Evolutionary conservation across 1,140 invertebrate genomes (phyloP).

Genomic region (Dinoponera quadriceps): DNA sequence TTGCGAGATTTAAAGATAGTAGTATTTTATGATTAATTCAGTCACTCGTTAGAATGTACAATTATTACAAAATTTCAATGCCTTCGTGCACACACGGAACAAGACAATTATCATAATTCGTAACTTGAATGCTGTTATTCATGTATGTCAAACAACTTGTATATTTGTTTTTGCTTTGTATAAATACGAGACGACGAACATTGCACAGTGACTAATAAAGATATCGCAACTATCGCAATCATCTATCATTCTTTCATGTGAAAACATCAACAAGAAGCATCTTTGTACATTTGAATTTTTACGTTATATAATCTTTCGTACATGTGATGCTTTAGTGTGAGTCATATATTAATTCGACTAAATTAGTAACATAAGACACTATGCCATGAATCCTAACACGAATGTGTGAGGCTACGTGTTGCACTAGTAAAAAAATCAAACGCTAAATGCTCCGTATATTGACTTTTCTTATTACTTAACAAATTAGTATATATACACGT

Average conservation of each 20-base stretch:
- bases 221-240: constrained; percentile 68
- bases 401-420: constrained; percentile 22
- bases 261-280: background rate
- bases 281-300: constrained; percentile 50
- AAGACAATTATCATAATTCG: constrained; percentile 70
- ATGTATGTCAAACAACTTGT: constrained; percentile 66
- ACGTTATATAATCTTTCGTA: constrained; percentile 27
- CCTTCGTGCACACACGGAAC: constrained; percentile 63
- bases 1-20: constrained; percentile 59
- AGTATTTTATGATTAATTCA: constrained; percentile 62
- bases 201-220: constrained; percentile 73
- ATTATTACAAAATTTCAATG: constrained; percentile 70
- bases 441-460: constrained; percentile 20
- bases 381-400: background rate
- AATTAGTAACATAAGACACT: constrained; percentile 22
- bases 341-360: constrained; percentile 2
- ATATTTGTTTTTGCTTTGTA: constrained; percentile 74
- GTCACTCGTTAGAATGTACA: constrained; percentile 59
- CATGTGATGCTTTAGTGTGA: constrained; percentile 5
- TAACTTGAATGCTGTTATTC: constrained; percentile 69
- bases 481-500: no score
- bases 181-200: constrained; percentile 66
- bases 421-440: constrained; percentile 21
- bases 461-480: constrained; percentile 24
- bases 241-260: constrained; percentile 60